Conservation (phyloP, 53 echinoderm and acorn worm genomes). For the Echinometra lucunter region DNA sequence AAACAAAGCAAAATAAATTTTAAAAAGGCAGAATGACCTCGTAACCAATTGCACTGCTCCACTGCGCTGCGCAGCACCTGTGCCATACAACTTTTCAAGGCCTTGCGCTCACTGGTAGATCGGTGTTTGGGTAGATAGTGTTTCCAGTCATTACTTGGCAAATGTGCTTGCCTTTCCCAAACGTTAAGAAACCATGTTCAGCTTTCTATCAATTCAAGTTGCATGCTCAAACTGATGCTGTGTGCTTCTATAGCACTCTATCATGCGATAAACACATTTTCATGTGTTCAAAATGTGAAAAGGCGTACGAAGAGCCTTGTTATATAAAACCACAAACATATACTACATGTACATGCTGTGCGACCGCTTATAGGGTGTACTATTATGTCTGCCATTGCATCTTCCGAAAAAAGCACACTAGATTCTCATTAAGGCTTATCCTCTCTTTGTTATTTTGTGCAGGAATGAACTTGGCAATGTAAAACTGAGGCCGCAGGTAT, state of each 20-base stretch:
- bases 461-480: slow-evolving; percentile 63
- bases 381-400: neutral
- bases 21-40: neutral
- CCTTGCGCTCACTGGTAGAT: neutral
- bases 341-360: neutral
- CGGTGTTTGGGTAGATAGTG: neutral
- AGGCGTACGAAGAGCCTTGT: neutral
- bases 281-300: neutral
- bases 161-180: neutral
- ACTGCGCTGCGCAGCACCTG: neutral
- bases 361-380: neutral
- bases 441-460: slow-evolving; percentile 58
- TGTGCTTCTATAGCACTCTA: no score
- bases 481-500: slow-evolving; percentile 2
- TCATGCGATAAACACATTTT: neutral
- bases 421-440: slow-evolving; percentile 5
- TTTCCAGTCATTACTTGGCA: neutral
- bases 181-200: neutral
- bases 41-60: slow-evolving; percentile 30
- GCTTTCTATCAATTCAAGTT: neutral
- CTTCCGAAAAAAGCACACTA: slow-evolving; percentile 37
- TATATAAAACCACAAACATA: neutral
- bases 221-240: neutral
- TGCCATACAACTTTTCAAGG: neutral
- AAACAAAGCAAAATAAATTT: no score